Percentiles rank a stretch among this genome's conserved stretches.
These are phyloP conservation scores for Ischnura elegans DNA, from an alignment of 2,888 invertebrate genomes.

Conservation along the genomic window DNA sequence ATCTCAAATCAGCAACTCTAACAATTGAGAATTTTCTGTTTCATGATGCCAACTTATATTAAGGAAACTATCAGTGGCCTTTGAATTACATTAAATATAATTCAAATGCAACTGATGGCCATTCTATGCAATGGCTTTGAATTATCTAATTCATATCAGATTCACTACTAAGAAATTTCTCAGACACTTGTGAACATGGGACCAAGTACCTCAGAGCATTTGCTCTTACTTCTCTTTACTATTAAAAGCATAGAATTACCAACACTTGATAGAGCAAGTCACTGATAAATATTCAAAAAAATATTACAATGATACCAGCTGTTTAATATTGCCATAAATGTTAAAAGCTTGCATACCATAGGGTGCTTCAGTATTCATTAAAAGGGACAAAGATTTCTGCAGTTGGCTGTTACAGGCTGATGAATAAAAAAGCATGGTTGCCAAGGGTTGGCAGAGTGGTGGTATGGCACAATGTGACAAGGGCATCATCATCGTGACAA, in stretches of 20 bases:
- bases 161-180: conserved; percentile 30
- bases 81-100: too few relatives aligned
- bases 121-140: neutral
- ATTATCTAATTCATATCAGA: neutral
- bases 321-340: neutral
- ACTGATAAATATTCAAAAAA: neutral
- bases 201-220: neutral
- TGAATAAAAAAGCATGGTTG: neutral
- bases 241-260: conserved; percentile 8
- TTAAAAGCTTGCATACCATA: neutral
- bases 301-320: neutral
- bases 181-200: conserved; percentile 20
- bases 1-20: too few relatives aligned
- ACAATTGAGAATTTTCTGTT: too few relatives aligned
- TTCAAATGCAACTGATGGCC: neutral
- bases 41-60: too few relatives aligned
- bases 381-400: neutral
- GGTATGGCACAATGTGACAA: neutral
- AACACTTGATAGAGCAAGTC: conserved; percentile 30
- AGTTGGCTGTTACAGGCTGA: neutral
- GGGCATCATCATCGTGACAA: neutral
- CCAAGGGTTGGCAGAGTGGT: neutral
- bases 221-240: neutral
- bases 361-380: neutral
- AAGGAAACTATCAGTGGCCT: neutral